These are phyloP conservation scores for Pteronotus mesoamericanus DNA, from an alignment of 2,797 vertebrate species.

Conservation along the genomic window DNA sequence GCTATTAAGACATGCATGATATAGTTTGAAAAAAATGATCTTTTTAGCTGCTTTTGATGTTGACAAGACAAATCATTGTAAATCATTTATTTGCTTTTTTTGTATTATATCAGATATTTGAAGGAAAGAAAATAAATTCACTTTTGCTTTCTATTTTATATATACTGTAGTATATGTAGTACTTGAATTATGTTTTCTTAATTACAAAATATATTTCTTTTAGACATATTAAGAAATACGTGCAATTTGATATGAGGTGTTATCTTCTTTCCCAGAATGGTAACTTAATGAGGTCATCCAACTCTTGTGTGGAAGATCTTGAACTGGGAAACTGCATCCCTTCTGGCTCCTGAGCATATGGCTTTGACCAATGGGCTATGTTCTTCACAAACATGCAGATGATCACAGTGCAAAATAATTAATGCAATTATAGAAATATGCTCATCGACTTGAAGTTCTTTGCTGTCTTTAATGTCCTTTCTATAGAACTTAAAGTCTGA, in stretches of 20 bases:
- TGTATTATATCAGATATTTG: conserved; percentile 19
- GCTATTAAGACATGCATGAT: neutral
- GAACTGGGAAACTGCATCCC: neutral
- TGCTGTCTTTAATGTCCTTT: neutral
- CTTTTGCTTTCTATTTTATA: conserved; percentile 29
- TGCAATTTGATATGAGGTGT: neutral
- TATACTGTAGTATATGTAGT: neutral
- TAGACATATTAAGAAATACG: neutral
- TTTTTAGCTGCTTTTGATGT: conserved; percentile 22
- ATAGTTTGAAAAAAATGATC: neutral
- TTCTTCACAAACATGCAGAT: neutral
- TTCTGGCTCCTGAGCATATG: neutral
- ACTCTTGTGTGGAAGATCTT: neutral
- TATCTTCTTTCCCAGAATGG: neutral
- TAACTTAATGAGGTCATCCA: neutral
- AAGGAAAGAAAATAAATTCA: conserved; percentile 20
- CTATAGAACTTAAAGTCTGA: neutral
- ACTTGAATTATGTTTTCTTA: conserved; percentile 20
- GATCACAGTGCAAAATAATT: neutral
- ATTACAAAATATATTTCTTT: neutral
- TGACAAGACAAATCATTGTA: neutral
- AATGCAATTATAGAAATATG: neutral
- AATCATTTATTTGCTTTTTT: conserved; percentile 30
- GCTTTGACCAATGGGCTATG: neutral
- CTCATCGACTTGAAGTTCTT: neutral